Evolutionary conservation across 2,888 invertebrate genomes (phyloP).

Genomic region (Amiota minor): DNA sequence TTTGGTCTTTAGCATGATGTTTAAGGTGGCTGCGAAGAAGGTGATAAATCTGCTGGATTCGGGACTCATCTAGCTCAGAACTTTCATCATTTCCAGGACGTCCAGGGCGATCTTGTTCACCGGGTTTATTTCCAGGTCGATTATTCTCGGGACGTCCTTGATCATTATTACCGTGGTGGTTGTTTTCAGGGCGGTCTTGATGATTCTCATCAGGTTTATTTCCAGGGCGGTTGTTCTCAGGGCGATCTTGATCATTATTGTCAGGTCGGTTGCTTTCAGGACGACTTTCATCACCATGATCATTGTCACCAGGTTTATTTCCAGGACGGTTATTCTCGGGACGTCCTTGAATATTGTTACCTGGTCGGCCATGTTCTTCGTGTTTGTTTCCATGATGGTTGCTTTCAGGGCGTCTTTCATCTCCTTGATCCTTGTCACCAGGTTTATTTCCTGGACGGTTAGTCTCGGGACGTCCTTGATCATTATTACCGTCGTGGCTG

Average conservation of each 20-base stretch:
- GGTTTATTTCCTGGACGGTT: not conserved
- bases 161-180: not conserved
- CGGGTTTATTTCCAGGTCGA: not conserved
- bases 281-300: not conserved
- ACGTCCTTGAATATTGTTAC: not conserved
- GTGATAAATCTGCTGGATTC: not conserved
- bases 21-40: not conserved
- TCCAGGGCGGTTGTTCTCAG: too few species aligned
- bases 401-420: not conserved
- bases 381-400: not conserved
- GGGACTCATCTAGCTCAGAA: not conserved
- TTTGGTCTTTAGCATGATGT: not conserved
- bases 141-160: not conserved
- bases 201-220: too few species aligned
- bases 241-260: not conserved
- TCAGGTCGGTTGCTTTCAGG: not conserved
- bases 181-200: too few species aligned
- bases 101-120: not conserved
- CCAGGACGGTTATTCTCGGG: not conserved
- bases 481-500: not conserved
- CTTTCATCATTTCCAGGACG: not conserved
- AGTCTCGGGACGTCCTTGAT: not conserved
- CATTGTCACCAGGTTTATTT: too few species aligned
- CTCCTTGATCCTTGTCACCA: not conserved
- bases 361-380: not conserved